These are phyloP conservation scores for Ylistrum balloti DNA, from an alignment of 1,140 invertebrate species.

Conservation along the genomic window DNA sequence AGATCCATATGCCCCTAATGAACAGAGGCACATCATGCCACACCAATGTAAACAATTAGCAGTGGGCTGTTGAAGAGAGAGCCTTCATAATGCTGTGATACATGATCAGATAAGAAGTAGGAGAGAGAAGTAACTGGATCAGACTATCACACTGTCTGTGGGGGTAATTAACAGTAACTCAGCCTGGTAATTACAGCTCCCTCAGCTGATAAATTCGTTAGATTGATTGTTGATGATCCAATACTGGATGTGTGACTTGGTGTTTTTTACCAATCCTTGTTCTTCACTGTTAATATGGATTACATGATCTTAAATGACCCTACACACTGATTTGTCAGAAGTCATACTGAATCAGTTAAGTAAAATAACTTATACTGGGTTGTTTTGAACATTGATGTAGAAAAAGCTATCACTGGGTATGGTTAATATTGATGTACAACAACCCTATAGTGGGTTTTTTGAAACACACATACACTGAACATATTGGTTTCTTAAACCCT, in stretches of 20 bases:
- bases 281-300: too few relatives aligned
- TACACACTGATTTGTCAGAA: too few relatives aligned
- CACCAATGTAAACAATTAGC: conserved; percentile 32
- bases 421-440: too few relatives aligned
- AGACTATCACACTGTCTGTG: background rate
- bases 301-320: too few relatives aligned
- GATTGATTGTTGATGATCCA: background rate
- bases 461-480: too few relatives aligned
- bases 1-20: background rate
- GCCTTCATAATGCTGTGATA: background rate
- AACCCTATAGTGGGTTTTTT: too few relatives aligned
- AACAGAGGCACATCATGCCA: background rate
- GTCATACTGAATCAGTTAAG: too few relatives aligned
- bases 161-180: background rate
- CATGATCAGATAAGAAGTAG: background rate
- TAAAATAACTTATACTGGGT: too few relatives aligned
- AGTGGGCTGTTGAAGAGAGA: background rate
- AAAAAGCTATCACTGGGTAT: too few relatives aligned
- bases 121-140: background rate
- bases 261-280: too few relatives aligned
- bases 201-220: background rate
- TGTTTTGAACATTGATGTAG: too few relatives aligned
- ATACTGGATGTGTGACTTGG: background rate
- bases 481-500: too few relatives aligned
- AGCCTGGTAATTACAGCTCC: background rate